Evolutionary conservation across 2,888 invertebrate genomes (phyloP).

Genomic region (Nasonia oneida): DNA sequence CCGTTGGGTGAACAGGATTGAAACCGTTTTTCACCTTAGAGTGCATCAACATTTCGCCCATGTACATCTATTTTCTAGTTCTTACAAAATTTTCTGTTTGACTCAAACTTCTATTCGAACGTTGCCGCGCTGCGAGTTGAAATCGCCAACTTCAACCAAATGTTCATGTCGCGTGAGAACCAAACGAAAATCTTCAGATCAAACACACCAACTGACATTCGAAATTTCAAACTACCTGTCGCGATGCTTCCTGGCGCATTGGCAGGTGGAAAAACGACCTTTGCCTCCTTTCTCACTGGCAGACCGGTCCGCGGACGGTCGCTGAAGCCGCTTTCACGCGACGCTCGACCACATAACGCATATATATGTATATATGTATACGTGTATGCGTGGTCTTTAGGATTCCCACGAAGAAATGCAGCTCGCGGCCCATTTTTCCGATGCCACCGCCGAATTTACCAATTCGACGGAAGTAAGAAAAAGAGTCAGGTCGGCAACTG

Average conservation of each 20-base stretch:
- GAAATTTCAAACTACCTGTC: background rate
- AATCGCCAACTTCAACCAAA: background rate
- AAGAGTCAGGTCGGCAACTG: background rate
- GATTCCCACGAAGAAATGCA: conserved; percentile 7
- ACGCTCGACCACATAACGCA: background rate
- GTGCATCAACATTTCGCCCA: too few species aligned
- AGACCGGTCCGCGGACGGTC: conserved; percentile 16
- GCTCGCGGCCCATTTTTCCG: conserved; percentile 19
- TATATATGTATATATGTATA: background rate
- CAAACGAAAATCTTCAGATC: background rate
- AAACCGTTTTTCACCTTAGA: too few species aligned
- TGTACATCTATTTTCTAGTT: too few species aligned
- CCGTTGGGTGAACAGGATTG: too few species aligned
- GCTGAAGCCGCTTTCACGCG: conserved; percentile 40
- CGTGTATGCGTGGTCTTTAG: background rate
- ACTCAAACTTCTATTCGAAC: background rate
- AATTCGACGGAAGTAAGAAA: background rate
- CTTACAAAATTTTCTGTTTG: background rate
- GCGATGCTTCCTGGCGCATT: background rate
- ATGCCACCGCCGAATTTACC: background rate
- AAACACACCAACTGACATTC: background rate
- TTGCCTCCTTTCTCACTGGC: conserved; percentile 26
- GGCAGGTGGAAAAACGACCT: conserved; percentile 37
- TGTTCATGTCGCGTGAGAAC: background rate
- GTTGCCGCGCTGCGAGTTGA: too few species aligned